A percentile compares a stretch with the other conserved stretches of the same genome.
Evolutionary conservation across 2,888 invertebrate species (phyloP).

Genomic region (Torymus auratus): DNA sequence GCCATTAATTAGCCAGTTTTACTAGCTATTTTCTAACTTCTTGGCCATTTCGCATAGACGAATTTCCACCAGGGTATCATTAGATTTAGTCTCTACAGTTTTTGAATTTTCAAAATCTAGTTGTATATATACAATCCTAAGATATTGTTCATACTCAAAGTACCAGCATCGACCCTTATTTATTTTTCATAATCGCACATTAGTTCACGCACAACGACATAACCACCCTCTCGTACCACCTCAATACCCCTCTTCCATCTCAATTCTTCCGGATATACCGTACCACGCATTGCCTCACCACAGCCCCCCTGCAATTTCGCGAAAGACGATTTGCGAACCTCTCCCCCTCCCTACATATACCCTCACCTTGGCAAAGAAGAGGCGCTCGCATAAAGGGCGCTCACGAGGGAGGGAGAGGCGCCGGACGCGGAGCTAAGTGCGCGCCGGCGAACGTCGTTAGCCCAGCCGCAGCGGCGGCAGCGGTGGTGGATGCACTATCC

Average conservation of each 20-base stretch:
- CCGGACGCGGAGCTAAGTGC: constrained; percentile 39
- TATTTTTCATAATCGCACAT: no score
- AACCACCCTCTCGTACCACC: no score
- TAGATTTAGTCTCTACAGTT: no score
- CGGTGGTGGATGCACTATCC: constrained; percentile 13
- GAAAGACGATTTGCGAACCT: constrained; percentile 44
- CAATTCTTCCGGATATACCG: constrained; percentile 12
- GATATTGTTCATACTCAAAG: not conserved
- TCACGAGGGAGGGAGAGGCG: not conserved
- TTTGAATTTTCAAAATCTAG: no score
- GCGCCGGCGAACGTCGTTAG: constrained; percentile 41
- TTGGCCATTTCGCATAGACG: no score
- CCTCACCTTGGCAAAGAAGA: not conserved
- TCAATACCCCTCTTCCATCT: not conserved
- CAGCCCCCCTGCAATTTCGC: constrained; percentile 9
- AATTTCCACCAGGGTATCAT: no score
- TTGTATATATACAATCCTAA: no score
- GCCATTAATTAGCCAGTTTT: no score
- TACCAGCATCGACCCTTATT: not conserved
- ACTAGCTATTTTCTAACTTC: no score
- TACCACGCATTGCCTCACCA: not conserved
- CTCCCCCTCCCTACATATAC: not conserved
- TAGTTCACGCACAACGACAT: no score
- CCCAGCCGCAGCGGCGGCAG: not conserved
- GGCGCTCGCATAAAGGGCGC: not conserved